Conservation (phyloP, 1,140 invertebrate genomes). For the Trialeurodes vaporariorum region DNA sequence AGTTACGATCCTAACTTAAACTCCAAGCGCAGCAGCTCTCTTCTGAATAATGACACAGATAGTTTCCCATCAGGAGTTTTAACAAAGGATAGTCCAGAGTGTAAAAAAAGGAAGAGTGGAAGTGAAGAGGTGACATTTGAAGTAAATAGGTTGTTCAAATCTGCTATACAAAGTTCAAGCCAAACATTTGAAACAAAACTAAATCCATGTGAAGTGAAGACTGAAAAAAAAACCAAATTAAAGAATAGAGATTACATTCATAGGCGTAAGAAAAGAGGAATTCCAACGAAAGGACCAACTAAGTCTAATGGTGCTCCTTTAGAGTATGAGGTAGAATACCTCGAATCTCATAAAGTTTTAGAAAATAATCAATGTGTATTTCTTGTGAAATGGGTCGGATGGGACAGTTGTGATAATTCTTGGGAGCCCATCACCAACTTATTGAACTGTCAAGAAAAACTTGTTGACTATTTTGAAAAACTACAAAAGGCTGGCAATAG, state of each 20-base stretch:
- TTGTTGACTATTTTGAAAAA: constrained; percentile 39
- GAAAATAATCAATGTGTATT: constrained; percentile 36
- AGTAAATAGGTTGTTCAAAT: not conserved
- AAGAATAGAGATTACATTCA: too few species aligned
- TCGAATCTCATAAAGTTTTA: constrained; percentile 43
- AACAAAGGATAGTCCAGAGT: too few species aligned
- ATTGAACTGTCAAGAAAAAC: constrained; percentile 42
- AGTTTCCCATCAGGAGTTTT: too few species aligned
- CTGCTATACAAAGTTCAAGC: not conserved
- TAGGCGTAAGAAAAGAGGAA: not conserved
- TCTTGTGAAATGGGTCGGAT: constrained; percentile 79
- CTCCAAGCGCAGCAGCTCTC: too few species aligned
- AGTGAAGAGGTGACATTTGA: not conserved
- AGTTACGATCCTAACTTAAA: not conserved
- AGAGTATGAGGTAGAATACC: constrained; percentile 60
- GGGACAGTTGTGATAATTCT: constrained; percentile 54
- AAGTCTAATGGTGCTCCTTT: not conserved
- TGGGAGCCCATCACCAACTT: constrained; percentile 76
- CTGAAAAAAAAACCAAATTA: not conserved
- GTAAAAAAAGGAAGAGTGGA: too few species aligned
- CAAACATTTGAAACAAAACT: not conserved
- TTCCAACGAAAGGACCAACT: not conserved
- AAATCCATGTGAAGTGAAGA: not conserved
- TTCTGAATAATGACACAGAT: too few species aligned
- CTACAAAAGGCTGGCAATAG: constrained; percentile 26